Conservation (phyloP, 2,797 vertebrate genomes). For the Mus minutoides region DNA sequence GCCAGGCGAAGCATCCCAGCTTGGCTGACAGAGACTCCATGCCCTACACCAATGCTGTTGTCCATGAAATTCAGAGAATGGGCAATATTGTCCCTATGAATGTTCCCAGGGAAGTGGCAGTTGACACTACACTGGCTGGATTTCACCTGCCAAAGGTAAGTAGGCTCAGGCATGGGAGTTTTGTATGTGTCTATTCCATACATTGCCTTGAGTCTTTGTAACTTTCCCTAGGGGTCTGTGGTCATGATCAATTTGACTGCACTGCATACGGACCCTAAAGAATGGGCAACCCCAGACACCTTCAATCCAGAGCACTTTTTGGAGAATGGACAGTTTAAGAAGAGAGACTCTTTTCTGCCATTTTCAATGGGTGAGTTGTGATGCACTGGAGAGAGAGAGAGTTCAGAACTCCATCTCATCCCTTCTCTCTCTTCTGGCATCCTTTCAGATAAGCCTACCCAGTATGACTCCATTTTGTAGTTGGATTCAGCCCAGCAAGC, state of each 20-base stretch:
- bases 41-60: conserved; percentile 92
- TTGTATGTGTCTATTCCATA: fast-evolving
- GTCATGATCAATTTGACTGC: conserved; percentile 89
- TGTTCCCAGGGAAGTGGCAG: neutral
- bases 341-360: conserved; percentile 89
- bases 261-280: conserved; percentile 89
- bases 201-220: neutral
- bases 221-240: conserved; percentile 86
- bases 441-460: neutral
- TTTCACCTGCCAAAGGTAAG: neutral
- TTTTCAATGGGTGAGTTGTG: conserved; percentile 91
- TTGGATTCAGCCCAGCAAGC: neutral
- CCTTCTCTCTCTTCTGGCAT: neutral
- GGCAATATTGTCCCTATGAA: conserved; percentile 44
- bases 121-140: neutral
- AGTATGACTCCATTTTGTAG: neutral
- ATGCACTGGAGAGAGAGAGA: neutral
- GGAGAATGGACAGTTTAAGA: conserved; percentile 90
- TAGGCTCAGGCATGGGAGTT: neutral
- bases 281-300: conserved; percentile 91
- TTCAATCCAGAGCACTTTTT: conserved; percentile 94
- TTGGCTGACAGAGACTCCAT: conserved; percentile 87
- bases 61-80: conserved; percentile 93
- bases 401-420: neutral
- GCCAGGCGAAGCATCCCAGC: conserved; percentile 84